Conservation (phyloP, 2,888 invertebrate genomes). For the Trachelus stipa region DNA sequence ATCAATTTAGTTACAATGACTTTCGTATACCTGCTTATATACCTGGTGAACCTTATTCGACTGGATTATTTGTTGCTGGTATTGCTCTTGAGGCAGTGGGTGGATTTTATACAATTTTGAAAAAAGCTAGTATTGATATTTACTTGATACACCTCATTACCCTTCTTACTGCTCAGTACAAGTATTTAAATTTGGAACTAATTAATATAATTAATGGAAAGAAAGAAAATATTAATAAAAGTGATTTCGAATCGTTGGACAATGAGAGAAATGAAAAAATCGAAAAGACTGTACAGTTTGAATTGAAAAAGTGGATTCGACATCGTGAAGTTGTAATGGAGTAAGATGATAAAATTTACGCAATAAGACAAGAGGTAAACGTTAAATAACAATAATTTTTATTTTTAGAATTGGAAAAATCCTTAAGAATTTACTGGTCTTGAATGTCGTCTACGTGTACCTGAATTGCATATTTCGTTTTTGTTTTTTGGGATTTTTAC, state of each 20-base stretch:
- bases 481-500: constrained; percentile 37
- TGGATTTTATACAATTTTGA: constrained; percentile 19
- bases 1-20: constrained; percentile 37
- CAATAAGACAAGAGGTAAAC: too few species aligned
- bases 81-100: constrained; percentile 26
- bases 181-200: constrained; percentile 32
- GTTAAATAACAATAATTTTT: too few species aligned
- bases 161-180: constrained; percentile 40
- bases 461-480: constrained; percentile 39
- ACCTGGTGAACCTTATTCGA: constrained; percentile 33
- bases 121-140: constrained; percentile 38
- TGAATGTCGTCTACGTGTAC: constrained; percentile 39
- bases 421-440: constrained; percentile 32
- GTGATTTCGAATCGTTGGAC: neutral
- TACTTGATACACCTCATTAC: constrained; percentile 41
- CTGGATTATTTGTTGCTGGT: constrained; percentile 27
- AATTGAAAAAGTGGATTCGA: constrained; percentile 26
- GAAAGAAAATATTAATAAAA: too few species aligned
- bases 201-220: constrained; percentile 22
- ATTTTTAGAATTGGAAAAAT: constrained; percentile 22
- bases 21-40: constrained; percentile 34
- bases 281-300: neutral
- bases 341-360: constrained; percentile 26
- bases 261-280: constrained; percentile 4
- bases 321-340: constrained; percentile 31